Evolutionary conservation across 2,888 invertebrate species (phyloP).

Genomic region (Formica aserva): DNA sequence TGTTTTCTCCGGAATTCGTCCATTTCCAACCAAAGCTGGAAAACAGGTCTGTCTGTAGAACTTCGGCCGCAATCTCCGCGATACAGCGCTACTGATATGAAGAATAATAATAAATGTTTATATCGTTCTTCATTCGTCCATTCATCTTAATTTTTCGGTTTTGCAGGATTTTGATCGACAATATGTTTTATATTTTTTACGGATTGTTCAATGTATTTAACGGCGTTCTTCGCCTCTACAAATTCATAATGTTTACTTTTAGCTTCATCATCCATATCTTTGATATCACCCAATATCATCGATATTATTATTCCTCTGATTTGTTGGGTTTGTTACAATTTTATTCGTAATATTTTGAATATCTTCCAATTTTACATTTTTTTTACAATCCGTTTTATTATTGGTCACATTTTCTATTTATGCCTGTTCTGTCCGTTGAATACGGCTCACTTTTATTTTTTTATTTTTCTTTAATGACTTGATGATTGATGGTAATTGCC

Average conservation of each 20-base stretch:
- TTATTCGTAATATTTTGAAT: not conserved
- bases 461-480: not conserved
- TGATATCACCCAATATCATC: not conserved
- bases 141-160: conserved; percentile 17
- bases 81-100: not conserved
- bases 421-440: not conserved
- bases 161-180: not conserved
- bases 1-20: conserved; percentile 85
- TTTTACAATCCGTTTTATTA: not conserved
- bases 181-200: not conserved
- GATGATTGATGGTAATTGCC: not conserved
- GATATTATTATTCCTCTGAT: not conserved
- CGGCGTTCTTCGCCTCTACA: not conserved
- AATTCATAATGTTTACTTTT: not conserved
- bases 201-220: not conserved
- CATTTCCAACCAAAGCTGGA: not conserved
- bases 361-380: not conserved
- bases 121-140: conserved; percentile 8
- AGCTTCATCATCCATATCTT: not conserved
- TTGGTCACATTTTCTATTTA: not conserved
- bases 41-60: not conserved
- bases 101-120: not conserved
- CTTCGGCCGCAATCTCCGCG: conserved; percentile 14
- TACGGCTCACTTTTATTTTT: not conserved
- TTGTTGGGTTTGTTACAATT: not conserved